Conservation (phyloP, 2,888 invertebrate genomes). For the Tenthredo scrophulariae region DNA sequence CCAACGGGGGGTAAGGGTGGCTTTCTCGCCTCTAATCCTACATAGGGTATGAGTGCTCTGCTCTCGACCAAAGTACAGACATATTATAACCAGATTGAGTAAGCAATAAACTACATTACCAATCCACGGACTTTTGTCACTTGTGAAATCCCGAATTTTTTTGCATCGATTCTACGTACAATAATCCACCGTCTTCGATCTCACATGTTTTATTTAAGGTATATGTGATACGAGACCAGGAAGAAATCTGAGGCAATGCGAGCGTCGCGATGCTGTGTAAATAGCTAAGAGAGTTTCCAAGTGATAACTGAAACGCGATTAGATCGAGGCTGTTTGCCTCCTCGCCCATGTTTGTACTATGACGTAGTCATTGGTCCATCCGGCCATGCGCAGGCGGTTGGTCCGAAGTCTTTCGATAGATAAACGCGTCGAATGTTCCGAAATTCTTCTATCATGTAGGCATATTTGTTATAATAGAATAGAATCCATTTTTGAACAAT, state of each 20-base stretch:
- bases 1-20: conserved; percentile 35
- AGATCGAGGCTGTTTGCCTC: conserved; percentile 74
- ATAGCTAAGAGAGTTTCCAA: conserved; percentile 34
- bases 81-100: conserved; percentile 39
- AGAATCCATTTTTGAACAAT: not conserved
- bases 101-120: conserved; percentile 13
- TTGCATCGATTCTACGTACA: not conserved
- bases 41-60: not conserved
- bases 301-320: conserved; percentile 72
- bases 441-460: not conserved
- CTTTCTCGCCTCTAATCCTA: not conserved
- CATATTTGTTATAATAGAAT: not conserved
- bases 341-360: conserved; percentile 75
- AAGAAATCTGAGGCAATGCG: conserved; percentile 12
- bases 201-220: not conserved
- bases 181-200: not conserved
- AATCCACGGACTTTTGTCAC: not conserved
- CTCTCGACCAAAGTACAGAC: conserved; percentile 21
- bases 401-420: conserved; percentile 63
- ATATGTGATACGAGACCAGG: not conserved
- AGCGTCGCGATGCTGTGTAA: conserved; percentile 45
- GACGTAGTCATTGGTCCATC: conserved; percentile 76
- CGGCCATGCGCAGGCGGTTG: conserved; percentile 59
- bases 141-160: not conserved
- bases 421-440: not conserved